These are phyloP conservation scores for Dorcus parallelipipedus DNA, from an alignment of 2,888 invertebrate species.

Conservation along the genomic window DNA sequence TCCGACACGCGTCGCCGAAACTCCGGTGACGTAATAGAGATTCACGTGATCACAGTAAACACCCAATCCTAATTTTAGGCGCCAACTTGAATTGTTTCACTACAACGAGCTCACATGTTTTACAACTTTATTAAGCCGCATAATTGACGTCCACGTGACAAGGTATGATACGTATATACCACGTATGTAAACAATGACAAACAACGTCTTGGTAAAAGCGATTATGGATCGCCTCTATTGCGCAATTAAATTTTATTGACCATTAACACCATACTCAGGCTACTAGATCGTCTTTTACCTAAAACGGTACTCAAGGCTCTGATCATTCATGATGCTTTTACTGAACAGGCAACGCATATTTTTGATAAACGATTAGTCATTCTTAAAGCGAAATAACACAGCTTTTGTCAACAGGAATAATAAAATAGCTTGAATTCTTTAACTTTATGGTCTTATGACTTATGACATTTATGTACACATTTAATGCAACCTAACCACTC, in stretches of 20 bases:
- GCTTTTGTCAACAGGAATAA: no score
- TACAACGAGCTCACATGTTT: slow-evolving; percentile 13
- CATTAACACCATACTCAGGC: neutral
- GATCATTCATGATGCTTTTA: no score
- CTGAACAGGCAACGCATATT: no score
- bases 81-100: slow-evolving; percentile 40
- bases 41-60: slow-evolving; percentile 43
- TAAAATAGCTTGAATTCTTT: no score
- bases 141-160: slow-evolving; percentile 17
- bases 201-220: neutral
- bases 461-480: no score
- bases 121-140: slow-evolving; percentile 17
- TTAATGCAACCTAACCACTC: no score
- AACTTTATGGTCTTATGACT: no score
- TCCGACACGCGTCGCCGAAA: slow-evolving; percentile 46
- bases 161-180: slow-evolving; percentile 3
- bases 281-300: no score
- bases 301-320: no score
- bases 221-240: neutral
- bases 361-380: no score
- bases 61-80: slow-evolving; percentile 47
- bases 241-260: slow-evolving; percentile 1
- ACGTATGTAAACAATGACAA: slow-evolving; percentile 1
- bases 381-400: no score
- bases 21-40: slow-evolving; percentile 45